phyloP scores from a whole-genome alignment of 2,888 invertebrate genomes.

The Hylaea fasciaria region DNA sequence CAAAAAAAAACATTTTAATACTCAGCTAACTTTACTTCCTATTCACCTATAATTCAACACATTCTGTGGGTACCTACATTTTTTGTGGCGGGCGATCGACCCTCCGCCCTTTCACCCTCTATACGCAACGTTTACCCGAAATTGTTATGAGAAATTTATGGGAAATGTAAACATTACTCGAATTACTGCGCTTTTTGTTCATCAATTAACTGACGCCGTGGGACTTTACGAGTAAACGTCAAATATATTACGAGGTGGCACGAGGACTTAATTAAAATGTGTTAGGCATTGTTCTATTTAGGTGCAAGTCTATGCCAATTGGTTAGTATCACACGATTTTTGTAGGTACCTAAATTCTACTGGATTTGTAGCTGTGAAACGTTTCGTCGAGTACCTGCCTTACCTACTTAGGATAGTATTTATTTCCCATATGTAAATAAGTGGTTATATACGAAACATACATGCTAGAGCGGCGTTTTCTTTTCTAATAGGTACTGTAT shows the following conservation, averaged over 20 bases:
- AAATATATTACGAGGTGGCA: conserved; percentile 12
- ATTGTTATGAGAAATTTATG: conserved; percentile 77
- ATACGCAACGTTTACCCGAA: conserved; percentile 65
- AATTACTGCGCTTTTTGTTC: conserved; percentile 69
- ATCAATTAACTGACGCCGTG: conserved; percentile 60
- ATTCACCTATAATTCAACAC: conserved; percentile 38
- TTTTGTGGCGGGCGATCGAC: conserved; percentile 41
- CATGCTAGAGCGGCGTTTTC: too few relatives aligned
- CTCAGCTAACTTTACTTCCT: conserved; percentile 11
- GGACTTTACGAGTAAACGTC: conserved; percentile 43
- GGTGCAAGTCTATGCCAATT: not conserved
- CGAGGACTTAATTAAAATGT: conserved; percentile 7
- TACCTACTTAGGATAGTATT: too few relatives aligned
- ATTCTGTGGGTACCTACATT: conserved; percentile 29
- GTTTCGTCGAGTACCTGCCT: too few relatives aligned
- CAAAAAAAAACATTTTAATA: conserved; percentile 7
- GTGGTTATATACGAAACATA: too few relatives aligned
- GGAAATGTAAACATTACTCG: conserved; percentile 80
- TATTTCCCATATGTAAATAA: too few relatives aligned
- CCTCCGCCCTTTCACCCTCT: conserved; percentile 53
- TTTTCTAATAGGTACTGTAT: too few relatives aligned
- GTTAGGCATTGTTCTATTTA: not conserved
- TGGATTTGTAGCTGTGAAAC: too few relatives aligned
- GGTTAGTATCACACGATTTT: too few relatives aligned
- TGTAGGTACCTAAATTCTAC: too few relatives aligned